phyloP scores from a whole-genome alignment of 2,888 invertebrate species.

The Hirtodrosophila cameraria region DNA sequence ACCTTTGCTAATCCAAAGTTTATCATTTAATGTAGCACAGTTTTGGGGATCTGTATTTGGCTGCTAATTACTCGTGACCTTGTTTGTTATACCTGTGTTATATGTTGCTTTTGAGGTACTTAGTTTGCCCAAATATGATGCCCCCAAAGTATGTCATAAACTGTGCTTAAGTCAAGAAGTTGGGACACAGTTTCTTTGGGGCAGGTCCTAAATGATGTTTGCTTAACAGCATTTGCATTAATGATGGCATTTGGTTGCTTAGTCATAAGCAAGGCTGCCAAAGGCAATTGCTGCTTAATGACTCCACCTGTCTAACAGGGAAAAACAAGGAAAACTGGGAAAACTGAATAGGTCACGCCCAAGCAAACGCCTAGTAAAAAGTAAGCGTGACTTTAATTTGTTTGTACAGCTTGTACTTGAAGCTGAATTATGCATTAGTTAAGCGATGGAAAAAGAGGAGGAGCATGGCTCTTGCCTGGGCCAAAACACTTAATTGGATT shows the following conservation, averaged over 20 bases:
- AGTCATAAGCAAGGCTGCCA: conserved; percentile 35
- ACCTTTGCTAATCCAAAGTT: neutral
- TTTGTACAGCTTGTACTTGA: conserved; percentile 51
- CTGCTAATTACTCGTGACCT: conserved; percentile 45
- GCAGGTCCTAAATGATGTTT: conserved; percentile 44
- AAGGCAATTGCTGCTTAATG: conserved; percentile 13
- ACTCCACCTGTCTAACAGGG: conserved; percentile 25
- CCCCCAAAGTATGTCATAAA: conserved; percentile 53
- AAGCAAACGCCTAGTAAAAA: conserved; percentile 7
- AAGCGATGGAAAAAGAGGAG: neutral
- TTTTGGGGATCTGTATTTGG: conserved; percentile 11
- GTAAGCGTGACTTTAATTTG: conserved; percentile 45
- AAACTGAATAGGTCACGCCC: conserved; percentile 30
- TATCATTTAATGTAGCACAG: neutral
- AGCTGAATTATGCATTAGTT: conserved; percentile 46
- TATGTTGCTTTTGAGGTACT: too few relatives aligned
- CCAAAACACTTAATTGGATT: conserved; percentile 73
- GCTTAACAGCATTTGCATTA: conserved; percentile 62
- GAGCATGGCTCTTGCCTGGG: too few relatives aligned
- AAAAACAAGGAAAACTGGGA: neutral
- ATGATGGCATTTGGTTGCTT: conserved; percentile 60
- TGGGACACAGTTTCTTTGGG: conserved; percentile 1
- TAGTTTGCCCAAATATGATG: conserved; percentile 32
- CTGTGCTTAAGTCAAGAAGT: conserved; percentile 42
- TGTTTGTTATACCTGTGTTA: conserved; percentile 36